Base-by-base conservation (phyloP, 2,797 vertebrate genomes). In the Trachurus trachurus region DNA sequence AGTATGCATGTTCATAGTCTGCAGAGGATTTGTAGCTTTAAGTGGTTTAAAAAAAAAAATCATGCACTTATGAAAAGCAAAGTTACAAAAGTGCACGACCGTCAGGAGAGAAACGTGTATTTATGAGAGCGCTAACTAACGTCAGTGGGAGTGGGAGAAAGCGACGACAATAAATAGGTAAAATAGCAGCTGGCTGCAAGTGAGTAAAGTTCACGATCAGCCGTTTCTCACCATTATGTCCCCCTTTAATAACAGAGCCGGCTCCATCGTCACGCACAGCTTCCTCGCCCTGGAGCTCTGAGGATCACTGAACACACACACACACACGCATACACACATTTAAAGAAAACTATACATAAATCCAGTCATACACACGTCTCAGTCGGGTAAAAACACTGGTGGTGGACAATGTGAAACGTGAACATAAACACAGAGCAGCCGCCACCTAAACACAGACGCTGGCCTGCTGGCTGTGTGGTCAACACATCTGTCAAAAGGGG, bases 221-320 rank as follows among this genome's bases (percentile, higher is more conserved):
- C 53, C 37, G 17, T 69, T 71, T 79, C 96, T 96, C 88, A 98
- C 97, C 97, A 98, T 95, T 77, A 98, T 96, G 69, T 98, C 97
- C 15, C 97, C 97, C 86, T 98, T 98, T 70, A 98, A 90, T 71
- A 96, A 95, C 13, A 98, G 94, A 1, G 96, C 96, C 49, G 97
- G 96, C 83, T 98, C 96, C 79, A 98, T 88, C 52, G 93, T 96
- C 76, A 98, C 94, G 85, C 95, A 96, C 63, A 98, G 90, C 76
- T 95, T 97, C 85, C 95, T 93, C 66, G 93, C 88, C 81, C 94
- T 88, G 22, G 96, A 93, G 65, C 92, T 93, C 77, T 96, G 92
- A 45, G 95, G 88, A 78, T 96, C 95, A 87, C 96, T 97, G 82
- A 42, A 88, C 67, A 89, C 44, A 82, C 49, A 84, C 59, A 80